phyloP scores from a whole-genome alignment of 2,113 vertebrate species.

The Oxyura jamaicensis region DNA sequence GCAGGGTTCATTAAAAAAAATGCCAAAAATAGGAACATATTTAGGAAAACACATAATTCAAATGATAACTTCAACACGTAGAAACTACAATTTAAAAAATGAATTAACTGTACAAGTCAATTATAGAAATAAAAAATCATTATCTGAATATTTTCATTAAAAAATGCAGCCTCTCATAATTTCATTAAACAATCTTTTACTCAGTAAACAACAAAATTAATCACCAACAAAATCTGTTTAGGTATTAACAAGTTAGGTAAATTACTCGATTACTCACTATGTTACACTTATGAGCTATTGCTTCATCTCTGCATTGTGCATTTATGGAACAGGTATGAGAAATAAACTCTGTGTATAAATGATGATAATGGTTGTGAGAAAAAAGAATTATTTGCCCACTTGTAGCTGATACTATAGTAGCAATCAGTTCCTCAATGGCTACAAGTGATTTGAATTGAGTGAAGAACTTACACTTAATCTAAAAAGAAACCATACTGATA shows the following conservation, averaged over 20 bases:
- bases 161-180: neutral
- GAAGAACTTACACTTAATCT: neutral
- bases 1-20: neutral
- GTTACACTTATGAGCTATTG: neutral
- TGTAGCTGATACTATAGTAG: neutral
- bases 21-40: neutral
- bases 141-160: neutral
- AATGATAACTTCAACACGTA: neutral
- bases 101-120: slow-evolving; percentile 15
- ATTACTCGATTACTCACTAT: neutral
- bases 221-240: neutral
- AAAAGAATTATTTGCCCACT: neutral
- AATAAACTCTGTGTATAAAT: neutral
- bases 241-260: neutral
- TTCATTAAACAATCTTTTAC: neutral
- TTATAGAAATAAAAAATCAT: neutral
- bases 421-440: neutral
- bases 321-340: neutral
- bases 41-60: neutral
- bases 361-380: neutral
- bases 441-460: neutral
- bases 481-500: neutral
- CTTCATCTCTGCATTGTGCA: neutral
- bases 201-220: neutral
- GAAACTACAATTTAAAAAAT: neutral